phyloP scores from a whole-genome alignment of 2,797 vertebrate genomes.

The Danio tinwini region DNA sequence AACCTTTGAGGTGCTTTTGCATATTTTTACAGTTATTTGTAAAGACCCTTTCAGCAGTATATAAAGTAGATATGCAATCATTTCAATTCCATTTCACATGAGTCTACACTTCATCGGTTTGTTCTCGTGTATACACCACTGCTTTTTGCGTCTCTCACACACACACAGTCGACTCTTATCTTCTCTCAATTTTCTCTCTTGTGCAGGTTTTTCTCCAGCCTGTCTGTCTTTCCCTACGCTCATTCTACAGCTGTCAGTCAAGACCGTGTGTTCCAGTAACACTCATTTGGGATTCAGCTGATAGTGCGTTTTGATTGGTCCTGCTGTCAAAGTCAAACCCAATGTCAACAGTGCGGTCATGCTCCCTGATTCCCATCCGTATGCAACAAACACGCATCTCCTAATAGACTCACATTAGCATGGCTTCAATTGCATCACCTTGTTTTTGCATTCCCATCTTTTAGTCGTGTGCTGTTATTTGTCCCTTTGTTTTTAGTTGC shows the following conservation, averaged over 20 bases:
- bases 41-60: background rate
- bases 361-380: conserved; percentile 6
- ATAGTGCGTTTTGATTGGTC: conserved; percentile 46
- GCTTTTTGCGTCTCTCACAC: background rate
- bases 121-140: conserved; percentile 1
- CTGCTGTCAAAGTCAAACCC: conserved; percentile 41
- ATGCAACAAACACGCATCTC: conserved; percentile 29
- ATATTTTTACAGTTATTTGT: conserved; percentile 19
- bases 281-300: conserved; percentile 47
- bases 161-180: conserved; percentile 17
- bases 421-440: background rate
- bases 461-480: conserved; percentile 4
- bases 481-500: background rate
- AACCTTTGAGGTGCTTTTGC: background rate
- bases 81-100: conserved; percentile 21
- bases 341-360: conserved; percentile 42
- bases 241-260: conserved; percentile 51
- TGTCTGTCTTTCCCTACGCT: conserved; percentile 21
- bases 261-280: conserved; percentile 27
- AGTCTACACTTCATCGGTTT: conserved; percentile 3
- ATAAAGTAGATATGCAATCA: conserved; percentile 11
- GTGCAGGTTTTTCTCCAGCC: conserved; percentile 32
- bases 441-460: conserved; percentile 4
- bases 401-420: conserved; percentile 16
- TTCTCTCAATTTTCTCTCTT: conserved; percentile 33